phyloP scores from a whole-genome alignment of 2,113 vertebrate species.

The Protobothrops flavoviridis region DNA sequence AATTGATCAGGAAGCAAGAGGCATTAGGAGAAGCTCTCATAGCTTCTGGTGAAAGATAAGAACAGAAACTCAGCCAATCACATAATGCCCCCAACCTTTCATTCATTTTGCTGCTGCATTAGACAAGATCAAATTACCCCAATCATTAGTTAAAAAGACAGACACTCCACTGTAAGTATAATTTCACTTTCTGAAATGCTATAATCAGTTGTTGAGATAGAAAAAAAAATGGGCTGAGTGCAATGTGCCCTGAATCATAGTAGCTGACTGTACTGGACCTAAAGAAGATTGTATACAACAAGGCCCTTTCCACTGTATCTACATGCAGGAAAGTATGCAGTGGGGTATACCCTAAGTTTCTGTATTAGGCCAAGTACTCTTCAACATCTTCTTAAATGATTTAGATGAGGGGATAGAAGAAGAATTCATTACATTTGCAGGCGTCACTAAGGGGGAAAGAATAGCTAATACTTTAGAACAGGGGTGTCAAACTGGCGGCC shows the following conservation, averaged over 20 bases:
- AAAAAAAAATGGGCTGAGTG: constrained; percentile 13
- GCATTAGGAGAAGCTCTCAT: not conserved
- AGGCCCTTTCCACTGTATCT: not conserved
- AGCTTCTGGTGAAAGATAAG: not conserved
- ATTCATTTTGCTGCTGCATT: constrained; percentile 5
- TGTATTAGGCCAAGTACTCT: no score
- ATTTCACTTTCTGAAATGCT: constrained; percentile 28
- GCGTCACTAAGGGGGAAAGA: not conserved
- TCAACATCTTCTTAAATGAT: no score
- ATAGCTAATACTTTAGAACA: not conserved
- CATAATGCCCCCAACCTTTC: not conserved
- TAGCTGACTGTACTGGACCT: constrained; percentile 9
- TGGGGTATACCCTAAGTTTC: no score
- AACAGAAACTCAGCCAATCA: constrained; percentile 1
- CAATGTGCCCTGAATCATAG: constrained; percentile 6
- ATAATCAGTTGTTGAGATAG: not conserved
- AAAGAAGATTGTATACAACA: constrained; percentile 9
- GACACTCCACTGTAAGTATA: constrained; percentile 1
- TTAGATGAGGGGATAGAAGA: no score
- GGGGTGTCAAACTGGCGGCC: no score
- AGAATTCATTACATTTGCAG: not conserved
- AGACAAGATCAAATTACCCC: not conserved
- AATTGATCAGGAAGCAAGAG: not conserved
- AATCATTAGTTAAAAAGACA: constrained; percentile 29
- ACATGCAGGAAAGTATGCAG: no score